These are phyloP conservation scores for Lysandra bellargus DNA, from an alignment of 2,888 invertebrate species.

Conservation along the genomic window DNA sequence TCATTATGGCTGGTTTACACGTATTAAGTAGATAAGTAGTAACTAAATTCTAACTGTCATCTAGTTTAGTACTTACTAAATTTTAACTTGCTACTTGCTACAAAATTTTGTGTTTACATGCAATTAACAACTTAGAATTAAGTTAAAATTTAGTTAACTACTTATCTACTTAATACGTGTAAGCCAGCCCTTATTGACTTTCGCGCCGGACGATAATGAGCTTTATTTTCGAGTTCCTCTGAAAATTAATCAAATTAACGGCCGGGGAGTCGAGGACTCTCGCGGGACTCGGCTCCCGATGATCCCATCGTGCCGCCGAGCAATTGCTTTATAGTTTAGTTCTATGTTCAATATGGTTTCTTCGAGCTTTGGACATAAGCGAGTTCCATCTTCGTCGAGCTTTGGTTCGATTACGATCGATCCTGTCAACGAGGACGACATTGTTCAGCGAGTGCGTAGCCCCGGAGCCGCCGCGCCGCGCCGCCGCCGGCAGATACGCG, in stretches of 20 bases:
- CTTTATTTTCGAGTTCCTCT: background rate
- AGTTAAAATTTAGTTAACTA: no score
- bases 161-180: no score
- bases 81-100: no score
- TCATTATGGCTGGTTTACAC: background rate
- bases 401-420: background rate
- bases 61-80: no score
- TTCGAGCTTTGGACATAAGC: background rate
- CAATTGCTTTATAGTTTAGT: no score
- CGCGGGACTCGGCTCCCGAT: background rate
- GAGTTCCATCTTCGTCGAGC: background rate
- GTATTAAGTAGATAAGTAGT: no score
- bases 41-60: no score
- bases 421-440: background rate
- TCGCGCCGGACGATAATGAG: background rate
- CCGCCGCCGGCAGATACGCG: background rate
- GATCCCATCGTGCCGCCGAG: no score
- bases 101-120: no score
- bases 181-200: no score
- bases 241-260: background rate
- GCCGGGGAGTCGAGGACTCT: background rate
- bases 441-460: background rate
- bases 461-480: background rate
- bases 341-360: background rate
- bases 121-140: no score